Evolutionary conservation across 2,888 invertebrate genomes (phyloP), one percentile per base, ranked within the genome.

Genomic region (Sceliomorpha sp.): DNA sequence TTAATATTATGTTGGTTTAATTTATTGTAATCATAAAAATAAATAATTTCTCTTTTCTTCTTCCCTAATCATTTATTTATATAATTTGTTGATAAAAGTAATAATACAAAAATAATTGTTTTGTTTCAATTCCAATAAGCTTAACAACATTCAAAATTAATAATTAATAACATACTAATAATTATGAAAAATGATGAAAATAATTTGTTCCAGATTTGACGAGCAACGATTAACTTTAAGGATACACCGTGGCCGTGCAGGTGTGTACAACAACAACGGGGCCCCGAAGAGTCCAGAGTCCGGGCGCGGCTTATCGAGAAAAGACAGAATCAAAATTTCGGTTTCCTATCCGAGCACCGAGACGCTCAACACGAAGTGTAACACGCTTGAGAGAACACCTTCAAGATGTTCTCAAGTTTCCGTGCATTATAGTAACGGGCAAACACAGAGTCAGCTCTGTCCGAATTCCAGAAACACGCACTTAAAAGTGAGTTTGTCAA

Each of bases 221-320:
- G 96, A 96, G 86, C 96, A 96, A 86, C 92, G 96, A n/a, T 90
- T 98, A 27, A 98, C 97, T 0, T 88, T 98, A 66, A 91, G 98
- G 74, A 97, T 98, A 77, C 98, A 98, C 88, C 91, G 97, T 0
- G 98, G 98, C 0, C 90, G 95, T 0, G 93, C 94, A 0, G 94
- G 93, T 1, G 90, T 90, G 26, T 83, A 86, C 68, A 86, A 83
- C 63, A 87, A 86, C 75, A 88, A 85, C 74, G 83, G 81, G 2
- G 84, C 82, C 50, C 81, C 80, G 24, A 83, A 84, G 29, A 74
- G 75, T 15, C 85, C 85, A 6, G 83, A 83, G 44, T 79, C 78
- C 24, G 76, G 81, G 20, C 82, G 86, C 10, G 78, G 79, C 67
- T 89, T 89, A 5, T 92, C 93, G 36, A 91, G 92, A 8, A 89